These are phyloP conservation scores for Lycophotia porphyrea DNA, from an alignment of 2,888 invertebrate genomes.

Conservation along the genomic window DNA sequence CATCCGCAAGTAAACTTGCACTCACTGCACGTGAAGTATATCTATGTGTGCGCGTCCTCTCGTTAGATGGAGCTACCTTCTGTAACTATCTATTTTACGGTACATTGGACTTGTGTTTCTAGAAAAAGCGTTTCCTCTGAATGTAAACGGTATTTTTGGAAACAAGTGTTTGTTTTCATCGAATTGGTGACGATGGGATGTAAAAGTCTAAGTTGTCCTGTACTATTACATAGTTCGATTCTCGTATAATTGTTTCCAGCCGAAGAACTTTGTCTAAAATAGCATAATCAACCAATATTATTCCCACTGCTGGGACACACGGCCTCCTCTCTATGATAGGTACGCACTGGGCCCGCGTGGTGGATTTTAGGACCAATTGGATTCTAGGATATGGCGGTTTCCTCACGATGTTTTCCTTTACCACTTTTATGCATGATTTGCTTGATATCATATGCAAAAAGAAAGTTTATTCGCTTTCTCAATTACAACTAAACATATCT, in stretches of 20 bases:
- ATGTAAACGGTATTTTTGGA: no score
- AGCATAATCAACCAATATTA: no score
- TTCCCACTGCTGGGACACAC: no score
- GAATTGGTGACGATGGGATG: background rate
- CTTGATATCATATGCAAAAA: background rate
- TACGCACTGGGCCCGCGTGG: no score
- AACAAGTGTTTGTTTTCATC: background rate
- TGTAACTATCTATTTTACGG: background rate
- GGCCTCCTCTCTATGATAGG: no score
- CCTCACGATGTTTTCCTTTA: no score
- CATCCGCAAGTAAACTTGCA: background rate
- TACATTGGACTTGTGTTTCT: background rate
- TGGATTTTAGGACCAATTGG: no score
- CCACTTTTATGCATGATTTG: background rate
- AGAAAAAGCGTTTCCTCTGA: background rate
- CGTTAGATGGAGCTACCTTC: background rate
- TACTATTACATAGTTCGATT: no score
- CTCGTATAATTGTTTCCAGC: background rate
- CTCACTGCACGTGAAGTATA: no score
- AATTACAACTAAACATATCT: background rate
- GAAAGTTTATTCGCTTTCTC: background rate
- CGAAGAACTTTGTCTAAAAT: background rate
- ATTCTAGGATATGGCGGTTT: no score
- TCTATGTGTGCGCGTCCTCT: background rate
- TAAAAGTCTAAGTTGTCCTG: background rate